Percentiles rank a stretch among this genome's conserved stretches.
Evolutionary conservation across 1,140 invertebrate genomes (phyloP).

Genomic region (Rhynchophorus ferrugineus): DNA sequence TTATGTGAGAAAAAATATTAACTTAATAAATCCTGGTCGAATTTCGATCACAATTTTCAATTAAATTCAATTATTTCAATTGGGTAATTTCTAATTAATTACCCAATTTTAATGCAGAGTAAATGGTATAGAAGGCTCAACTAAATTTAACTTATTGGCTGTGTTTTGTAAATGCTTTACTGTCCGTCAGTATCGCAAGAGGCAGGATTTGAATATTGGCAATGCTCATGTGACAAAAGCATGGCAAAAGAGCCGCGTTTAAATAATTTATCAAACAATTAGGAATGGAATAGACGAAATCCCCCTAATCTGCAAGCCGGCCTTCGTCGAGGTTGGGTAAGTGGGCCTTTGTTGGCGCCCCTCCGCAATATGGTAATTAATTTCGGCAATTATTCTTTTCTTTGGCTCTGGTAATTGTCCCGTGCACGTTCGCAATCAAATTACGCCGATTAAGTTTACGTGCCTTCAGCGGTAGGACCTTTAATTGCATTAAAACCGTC

Average conservation of each 20-base stretch:
- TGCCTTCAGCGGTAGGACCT: not conserved
- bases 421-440: not conserved
- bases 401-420: not conserved
- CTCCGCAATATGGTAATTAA: not conserved
- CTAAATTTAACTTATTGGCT: too few relatives aligned
- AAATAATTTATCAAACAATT: not conserved
- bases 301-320: not conserved
- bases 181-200: too few relatives aligned
- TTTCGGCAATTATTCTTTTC: not conserved
- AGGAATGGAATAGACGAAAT: not conserved
- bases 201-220: too few relatives aligned
- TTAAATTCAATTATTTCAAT: too few relatives aligned
- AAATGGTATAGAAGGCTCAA: too few relatives aligned
- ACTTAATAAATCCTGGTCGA: too few relatives aligned
- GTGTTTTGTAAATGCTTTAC: too few relatives aligned
- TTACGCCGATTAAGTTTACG: not conserved
- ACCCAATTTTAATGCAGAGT: too few relatives aligned
- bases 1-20: too few relatives aligned
- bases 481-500: not conserved
- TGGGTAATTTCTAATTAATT: too few relatives aligned
- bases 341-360: not conserved
- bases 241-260: not conserved
- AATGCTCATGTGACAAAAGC: not conserved
- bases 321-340: not conserved
- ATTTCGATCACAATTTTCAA: too few relatives aligned